These are phyloP conservation scores for Morone saxatilis DNA, from an alignment of 2,113 vertebrate species.

Conservation along the genomic window DNA sequence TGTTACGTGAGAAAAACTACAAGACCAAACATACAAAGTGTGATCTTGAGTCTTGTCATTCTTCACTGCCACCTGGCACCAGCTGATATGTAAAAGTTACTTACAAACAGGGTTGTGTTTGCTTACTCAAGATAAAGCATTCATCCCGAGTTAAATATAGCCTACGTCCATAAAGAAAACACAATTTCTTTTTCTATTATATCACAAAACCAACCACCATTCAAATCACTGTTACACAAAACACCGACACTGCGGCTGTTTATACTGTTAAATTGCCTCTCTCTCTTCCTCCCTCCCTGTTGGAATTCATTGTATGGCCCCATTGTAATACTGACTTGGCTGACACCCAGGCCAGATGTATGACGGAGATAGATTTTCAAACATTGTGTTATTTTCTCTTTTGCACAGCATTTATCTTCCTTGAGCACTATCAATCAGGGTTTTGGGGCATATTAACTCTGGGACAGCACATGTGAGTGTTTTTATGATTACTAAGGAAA, in stretches of 20 bases:
- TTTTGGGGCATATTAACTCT: conserved; percentile 33
- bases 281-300: conserved; percentile 12
- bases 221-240: conserved; percentile 24
- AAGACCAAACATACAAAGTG: background rate
- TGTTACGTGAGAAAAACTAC: background rate
- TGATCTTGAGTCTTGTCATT: background rate
- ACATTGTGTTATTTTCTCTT: conserved; percentile 22
- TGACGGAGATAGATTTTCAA: conserved; percentile 19
- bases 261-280: conserved; percentile 36
- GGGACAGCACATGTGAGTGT: conserved; percentile 6
- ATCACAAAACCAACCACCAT: background rate
- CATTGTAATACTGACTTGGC: conserved; percentile 36
- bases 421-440: conserved; percentile 16
- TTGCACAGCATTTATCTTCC: conserved; percentile 41
- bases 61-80: background rate
- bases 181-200: background rate
- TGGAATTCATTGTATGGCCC: conserved; percentile 49
- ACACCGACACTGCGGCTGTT: conserved; percentile 16
- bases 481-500: conserved; percentile 9
- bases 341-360: conserved; percentile 54
- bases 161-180: background rate
- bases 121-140: conserved; percentile 2
- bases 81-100: background rate
- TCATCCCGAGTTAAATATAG: background rate
- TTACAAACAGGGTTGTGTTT: background rate